These are phyloP conservation scores for Abramis brama DNA, from an alignment of 2,113 vertebrate species.

Conservation along the genomic window DNA sequence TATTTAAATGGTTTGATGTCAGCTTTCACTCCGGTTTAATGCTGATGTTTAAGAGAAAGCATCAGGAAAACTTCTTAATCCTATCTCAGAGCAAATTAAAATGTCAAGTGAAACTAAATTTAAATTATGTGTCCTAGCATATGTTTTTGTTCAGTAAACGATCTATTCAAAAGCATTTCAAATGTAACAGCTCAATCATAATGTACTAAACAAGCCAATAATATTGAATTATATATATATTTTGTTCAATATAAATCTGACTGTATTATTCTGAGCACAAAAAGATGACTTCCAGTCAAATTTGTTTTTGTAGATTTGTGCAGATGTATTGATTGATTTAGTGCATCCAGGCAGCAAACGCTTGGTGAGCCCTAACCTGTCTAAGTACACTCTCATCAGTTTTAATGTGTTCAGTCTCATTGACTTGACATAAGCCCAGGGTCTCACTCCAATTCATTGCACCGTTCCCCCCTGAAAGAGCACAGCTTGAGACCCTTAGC, in stretches of 20 bases:
- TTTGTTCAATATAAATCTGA: no score
- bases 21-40: slow-evolving; percentile 50
- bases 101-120: slow-evolving; percentile 58
- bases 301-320: slow-evolving; percentile 2
- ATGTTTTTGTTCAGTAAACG: not conserved
- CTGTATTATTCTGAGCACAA: no score
- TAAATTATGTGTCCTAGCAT: slow-evolving; percentile 54
- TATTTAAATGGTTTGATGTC: slow-evolving; percentile 57
- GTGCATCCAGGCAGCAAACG: slow-evolving; percentile 7
- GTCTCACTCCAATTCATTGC: not conserved
- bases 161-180: not conserved
- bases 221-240: no score
- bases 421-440: slow-evolving; percentile 33
- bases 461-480: not conserved
- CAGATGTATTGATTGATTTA: slow-evolving; percentile 33
- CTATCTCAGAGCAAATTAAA: slow-evolving; percentile 53
- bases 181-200: no score
- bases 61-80: not conserved
- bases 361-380: slow-evolving; percentile 32
- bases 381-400: slow-evolving; percentile 40
- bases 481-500: slow-evolving; percentile 26
- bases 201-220: no score
- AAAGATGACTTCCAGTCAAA: not conserved
- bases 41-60: slow-evolving; percentile 45
- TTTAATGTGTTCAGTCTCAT: slow-evolving; percentile 44